phyloP scores from a whole-genome alignment of 2,113 vertebrate genomes.

The Pelmatolapia mariae region DNA sequence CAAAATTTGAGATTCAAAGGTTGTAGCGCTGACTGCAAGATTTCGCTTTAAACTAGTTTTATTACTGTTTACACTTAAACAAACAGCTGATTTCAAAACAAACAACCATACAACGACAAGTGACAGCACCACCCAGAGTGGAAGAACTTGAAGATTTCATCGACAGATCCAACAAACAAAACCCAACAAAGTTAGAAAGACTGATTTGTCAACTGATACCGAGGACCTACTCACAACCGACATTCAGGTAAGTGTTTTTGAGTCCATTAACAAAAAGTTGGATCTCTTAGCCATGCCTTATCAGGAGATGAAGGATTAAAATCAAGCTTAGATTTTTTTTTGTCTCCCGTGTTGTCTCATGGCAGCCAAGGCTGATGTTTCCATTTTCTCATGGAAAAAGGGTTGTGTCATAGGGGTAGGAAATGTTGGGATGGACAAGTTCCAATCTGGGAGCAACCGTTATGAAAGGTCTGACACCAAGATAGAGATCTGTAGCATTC shows the following conservation, averaged over 20 bases:
- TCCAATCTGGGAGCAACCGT: background rate
- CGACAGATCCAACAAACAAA: background rate
- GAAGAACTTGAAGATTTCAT: background rate
- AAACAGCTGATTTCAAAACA: background rate
- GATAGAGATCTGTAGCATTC: background rate
- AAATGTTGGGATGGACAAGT: background rate
- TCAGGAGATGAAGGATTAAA: background rate
- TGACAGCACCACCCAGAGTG: background rate
- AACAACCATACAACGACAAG: background rate
- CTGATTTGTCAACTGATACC: background rate
- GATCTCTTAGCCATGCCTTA: background rate
- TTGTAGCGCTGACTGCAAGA: background rate
- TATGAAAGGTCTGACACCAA: background rate
- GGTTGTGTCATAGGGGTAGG: background rate
- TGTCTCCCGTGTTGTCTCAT: background rate
- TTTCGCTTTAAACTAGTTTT: background rate
- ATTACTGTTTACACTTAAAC: background rate
- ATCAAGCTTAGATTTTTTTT: background rate
- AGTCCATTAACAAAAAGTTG: background rate
- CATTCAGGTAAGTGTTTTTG: background rate
- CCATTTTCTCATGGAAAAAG: background rate
- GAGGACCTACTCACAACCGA: background rate
- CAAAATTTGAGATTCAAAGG: background rate
- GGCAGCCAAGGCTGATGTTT: background rate
- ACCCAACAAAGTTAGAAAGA: background rate